Evolutionary conservation across 1,140 invertebrate genomes (phyloP).

Genomic region (Pteromalus puparum): DNA sequence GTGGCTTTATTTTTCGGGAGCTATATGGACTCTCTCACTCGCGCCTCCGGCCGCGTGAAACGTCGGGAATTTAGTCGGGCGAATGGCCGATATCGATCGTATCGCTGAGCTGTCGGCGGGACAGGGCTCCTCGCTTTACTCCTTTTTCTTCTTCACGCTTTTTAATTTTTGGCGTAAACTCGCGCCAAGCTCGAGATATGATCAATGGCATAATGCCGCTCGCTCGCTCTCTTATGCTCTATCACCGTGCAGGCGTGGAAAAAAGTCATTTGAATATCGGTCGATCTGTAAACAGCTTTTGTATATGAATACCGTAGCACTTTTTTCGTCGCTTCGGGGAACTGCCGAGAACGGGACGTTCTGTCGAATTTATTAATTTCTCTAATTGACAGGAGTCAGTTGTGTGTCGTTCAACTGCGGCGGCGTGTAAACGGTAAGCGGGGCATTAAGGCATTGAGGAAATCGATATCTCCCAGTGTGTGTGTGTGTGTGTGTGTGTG

Average conservation of each 20-base stretch:
- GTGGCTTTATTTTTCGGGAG: constrained; percentile 16
- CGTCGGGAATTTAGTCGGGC: constrained; percentile 15
- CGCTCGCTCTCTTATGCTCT: too few relatives aligned
- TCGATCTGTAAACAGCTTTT: neutral
- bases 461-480: too few relatives aligned
- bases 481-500: too few relatives aligned
- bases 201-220: constrained; percentile 16
- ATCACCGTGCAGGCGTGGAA: neutral
- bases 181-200: constrained; percentile 3
- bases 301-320: neutral
- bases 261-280: constrained; percentile 1
- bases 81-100: constrained; percentile 35
- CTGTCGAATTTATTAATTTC: neutral
- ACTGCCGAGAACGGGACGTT: neutral
- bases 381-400: neutral
- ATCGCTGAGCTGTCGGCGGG: constrained; percentile 11
- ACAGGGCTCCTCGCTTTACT: constrained; percentile 28
- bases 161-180: constrained; percentile 27
- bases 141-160: neutral
- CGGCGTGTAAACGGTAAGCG: too few relatives aligned
- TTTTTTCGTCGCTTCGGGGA: neutral
- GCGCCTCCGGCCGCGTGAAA: constrained; percentile 21
- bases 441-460: too few relatives aligned
- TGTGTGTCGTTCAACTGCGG: too few relatives aligned
- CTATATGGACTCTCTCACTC: neutral